These are phyloP conservation scores for Manis javanica DNA, from an alignment of 2,797 vertebrate genomes.

Conservation along the genomic window DNA sequence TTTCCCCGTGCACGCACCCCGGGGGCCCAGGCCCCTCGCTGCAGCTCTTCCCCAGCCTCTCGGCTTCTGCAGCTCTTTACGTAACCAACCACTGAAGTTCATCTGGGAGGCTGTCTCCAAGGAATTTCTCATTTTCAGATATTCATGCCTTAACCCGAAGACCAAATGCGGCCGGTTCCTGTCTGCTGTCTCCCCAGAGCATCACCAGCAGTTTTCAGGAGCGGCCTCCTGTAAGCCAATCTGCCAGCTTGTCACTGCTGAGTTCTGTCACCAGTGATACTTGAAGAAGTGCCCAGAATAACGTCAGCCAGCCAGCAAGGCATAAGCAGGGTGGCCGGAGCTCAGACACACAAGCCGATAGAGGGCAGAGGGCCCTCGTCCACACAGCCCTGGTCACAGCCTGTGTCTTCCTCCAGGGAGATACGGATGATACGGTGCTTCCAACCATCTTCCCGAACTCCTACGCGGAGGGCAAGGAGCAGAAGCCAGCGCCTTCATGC, in stretches of 20 bases:
- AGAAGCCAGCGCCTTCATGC: background rate
- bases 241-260: constrained; percentile 66
- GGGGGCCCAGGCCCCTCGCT: background rate
- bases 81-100: constrained; percentile 25
- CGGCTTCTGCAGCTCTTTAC: background rate
- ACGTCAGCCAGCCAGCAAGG: constrained; percentile 38
- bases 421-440: background rate
- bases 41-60: background rate
- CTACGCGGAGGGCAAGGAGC: background rate
- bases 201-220: constrained; percentile 67
- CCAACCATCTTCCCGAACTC: background rate
- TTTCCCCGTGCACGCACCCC: rapidly evolving
- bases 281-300: constrained; percentile 75
- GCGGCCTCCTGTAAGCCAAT: constrained; percentile 49
- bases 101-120: constrained; percentile 44
- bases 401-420: background rate
- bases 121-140: constrained; percentile 61
- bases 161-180: constrained; percentile 10
- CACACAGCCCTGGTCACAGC: background rate
- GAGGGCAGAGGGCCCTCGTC: background rate
- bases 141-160: constrained; percentile 50
- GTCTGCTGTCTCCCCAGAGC: background rate
- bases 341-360: background rate
- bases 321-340: background rate
- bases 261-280: constrained; percentile 60